A percentile compares a stretch with the other conserved stretches of the same genome.
These are phyloP conservation scores for Bubalus kerabau DNA, from an alignment of 2,113 vertebrate genomes.

Conservation along the genomic window DNA sequence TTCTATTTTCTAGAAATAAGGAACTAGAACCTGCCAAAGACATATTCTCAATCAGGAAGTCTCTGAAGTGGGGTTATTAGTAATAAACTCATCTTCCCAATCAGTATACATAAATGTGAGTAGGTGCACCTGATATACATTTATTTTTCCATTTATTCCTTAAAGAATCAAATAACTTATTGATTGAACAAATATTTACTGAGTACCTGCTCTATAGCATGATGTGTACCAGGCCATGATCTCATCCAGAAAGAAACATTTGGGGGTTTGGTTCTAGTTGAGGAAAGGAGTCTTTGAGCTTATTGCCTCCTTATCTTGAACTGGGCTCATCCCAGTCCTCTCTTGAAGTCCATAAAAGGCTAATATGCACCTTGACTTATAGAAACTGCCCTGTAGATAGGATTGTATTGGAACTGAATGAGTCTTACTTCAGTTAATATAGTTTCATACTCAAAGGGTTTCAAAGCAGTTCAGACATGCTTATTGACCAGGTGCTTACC, in stretches of 20 bases:
- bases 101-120: not conserved
- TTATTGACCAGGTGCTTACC: slow-evolving; percentile 48
- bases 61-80: not conserved
- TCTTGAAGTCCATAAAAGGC: not conserved
- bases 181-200: not conserved
- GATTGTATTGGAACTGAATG: not conserved
- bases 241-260: not conserved
- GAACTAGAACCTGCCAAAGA: not conserved
- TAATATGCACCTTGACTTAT: not conserved
- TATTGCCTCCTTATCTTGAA: not conserved
- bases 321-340: not conserved
- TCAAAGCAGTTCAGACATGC: not conserved
- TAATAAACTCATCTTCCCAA: not conserved
- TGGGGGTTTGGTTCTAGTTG: not conserved
- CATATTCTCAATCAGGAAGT: not conserved
- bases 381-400: not conserved
- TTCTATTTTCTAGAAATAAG: not conserved
- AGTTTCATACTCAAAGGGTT: not conserved
- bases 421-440: not conserved
- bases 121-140: not conserved
- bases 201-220: not conserved
- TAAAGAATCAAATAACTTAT: not conserved
- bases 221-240: not conserved
- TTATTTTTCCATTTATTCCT: not conserved
- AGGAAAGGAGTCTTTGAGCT: not conserved